These are phyloP conservation scores for Drosophila barbarae DNA, from an alignment of 2,888 invertebrate genomes.

Conservation along the genomic window DNA sequence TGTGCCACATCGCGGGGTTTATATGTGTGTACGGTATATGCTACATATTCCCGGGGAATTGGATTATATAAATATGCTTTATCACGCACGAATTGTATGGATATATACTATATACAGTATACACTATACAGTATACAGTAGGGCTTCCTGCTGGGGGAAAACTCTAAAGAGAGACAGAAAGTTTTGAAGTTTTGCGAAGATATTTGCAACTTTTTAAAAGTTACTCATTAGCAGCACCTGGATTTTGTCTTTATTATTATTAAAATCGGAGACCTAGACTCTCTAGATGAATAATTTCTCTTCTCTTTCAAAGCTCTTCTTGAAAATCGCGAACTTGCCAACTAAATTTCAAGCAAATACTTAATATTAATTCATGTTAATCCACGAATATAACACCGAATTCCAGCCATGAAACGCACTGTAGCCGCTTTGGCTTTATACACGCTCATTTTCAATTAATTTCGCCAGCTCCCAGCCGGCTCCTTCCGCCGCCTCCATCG, in stretches of 20 bases:
- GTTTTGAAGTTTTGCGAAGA: background rate
- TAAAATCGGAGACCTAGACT: background rate
- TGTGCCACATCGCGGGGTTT: background rate
- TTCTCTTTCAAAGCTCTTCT: background rate
- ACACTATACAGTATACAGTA: background rate
- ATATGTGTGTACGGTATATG: background rate
- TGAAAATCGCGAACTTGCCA: background rate
- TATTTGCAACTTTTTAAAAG: background rate
- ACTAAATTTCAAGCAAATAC: background rate
- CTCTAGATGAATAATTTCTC: too few relatives aligned
- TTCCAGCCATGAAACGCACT: slow-evolving; percentile 33
- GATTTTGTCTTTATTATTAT: background rate
- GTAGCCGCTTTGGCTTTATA: slow-evolving; percentile 31
- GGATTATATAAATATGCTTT: slow-evolving; percentile 19
- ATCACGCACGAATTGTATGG: background rate
- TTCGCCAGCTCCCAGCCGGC: slow-evolving; percentile 16
- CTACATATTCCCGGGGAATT: slow-evolving; percentile 2
- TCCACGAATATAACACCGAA: background rate
- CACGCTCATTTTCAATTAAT: slow-evolving; percentile 55
- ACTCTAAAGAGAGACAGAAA: background rate
- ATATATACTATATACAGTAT: background rate
- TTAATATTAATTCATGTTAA: background rate
- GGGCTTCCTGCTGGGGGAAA: background rate
- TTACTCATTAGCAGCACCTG: background rate
- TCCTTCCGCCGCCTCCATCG: background rate